Evolutionary conservation across 2,797 vertebrate species (phyloP).

Genomic region (Brotogeris chrysoptera): DNA sequence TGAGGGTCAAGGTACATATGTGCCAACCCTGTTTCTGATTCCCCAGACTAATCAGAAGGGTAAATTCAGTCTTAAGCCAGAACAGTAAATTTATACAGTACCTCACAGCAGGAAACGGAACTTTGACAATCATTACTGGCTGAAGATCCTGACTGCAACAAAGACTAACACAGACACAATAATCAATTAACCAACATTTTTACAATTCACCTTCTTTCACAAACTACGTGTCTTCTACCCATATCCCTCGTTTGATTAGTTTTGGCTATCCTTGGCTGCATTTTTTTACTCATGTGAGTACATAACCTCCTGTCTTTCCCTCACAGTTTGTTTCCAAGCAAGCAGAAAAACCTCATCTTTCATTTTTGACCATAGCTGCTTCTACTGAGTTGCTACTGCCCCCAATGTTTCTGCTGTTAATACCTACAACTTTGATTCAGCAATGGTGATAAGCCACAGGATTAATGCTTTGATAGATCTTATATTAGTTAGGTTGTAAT

Average conservation of each 20-base stretch:
- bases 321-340: neutral
- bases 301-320: neutral
- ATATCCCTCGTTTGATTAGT: neutral
- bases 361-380: neutral
- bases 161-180: neutral
- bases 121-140: neutral
- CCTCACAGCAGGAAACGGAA: neutral
- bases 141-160: neutral
- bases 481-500: neutral
- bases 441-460: neutral
- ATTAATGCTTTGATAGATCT: neutral
- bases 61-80: neutral
- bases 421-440: neutral
- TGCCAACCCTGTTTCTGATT: neutral
- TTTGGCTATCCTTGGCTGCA: neutral
- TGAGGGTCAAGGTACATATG: neutral
- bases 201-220: neutral
- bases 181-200: neutral
- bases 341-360: neutral
- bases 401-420: neutral
- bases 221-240: neutral
- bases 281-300: neutral
- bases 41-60: neutral
- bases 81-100: neutral
- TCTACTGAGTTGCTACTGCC: neutral